Percentiles rank a stretch among this genome's conserved stretches.
These are phyloP conservation scores for Heliconius aoede DNA, from an alignment of 2,888 invertebrate species.

Conservation along the genomic window DNA sequence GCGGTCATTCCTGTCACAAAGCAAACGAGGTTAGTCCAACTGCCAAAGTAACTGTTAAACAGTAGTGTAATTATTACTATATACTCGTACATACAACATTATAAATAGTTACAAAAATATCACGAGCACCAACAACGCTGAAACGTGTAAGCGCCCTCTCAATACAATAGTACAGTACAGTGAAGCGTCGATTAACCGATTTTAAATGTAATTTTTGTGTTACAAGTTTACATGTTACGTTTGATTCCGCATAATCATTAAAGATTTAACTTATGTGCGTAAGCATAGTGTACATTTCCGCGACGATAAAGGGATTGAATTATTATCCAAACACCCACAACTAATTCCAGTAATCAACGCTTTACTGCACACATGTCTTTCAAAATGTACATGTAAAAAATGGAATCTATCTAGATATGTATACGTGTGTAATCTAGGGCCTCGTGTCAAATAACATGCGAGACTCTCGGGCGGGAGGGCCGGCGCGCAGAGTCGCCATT, in stretches of 20 bases:
- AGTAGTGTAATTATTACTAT: conserved; percentile 30
- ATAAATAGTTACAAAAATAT: conserved; percentile 49
- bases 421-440: conserved; percentile 26
- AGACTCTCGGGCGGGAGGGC: conserved; percentile 50
- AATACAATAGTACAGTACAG: not conserved
- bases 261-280: too few species aligned
- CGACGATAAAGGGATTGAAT: too few species aligned
- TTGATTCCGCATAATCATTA: not conserved
- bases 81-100: too few species aligned
- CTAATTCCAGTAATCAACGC: not conserved
- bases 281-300: too few species aligned
- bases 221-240: not conserved
- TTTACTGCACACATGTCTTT: not conserved
- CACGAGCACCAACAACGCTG: conserved; percentile 34
- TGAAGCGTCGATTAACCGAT: not conserved
- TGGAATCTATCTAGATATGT: conserved; percentile 29
- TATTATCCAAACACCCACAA: not conserved
- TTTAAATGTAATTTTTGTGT: too few species aligned
- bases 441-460: conserved; percentile 63
- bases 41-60: conserved; percentile 56
- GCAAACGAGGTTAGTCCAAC: conserved; percentile 66
- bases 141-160: too few species aligned
- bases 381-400: not conserved
- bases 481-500: conserved; percentile 40
- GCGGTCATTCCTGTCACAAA: conserved; percentile 41